Base-by-base conservation (phyloP, 2,888 invertebrate genomes). In the Lordiphosa andalusiaca region DNA sequence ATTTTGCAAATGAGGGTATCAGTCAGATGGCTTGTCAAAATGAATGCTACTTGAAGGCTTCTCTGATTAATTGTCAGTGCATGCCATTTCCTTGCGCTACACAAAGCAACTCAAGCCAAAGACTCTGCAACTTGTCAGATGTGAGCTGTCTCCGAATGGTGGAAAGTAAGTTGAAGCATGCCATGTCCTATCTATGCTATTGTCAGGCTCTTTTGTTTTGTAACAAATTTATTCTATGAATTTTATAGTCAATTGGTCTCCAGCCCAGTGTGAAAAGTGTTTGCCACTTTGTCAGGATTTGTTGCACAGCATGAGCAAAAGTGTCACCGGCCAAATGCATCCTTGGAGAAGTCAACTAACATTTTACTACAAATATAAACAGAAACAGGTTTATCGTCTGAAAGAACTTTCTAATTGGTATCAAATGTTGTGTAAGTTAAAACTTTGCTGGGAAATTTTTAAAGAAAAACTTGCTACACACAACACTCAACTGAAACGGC, bases 401-500 rank as follows among this genome's bases (percentile, higher is more conserved):
- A 69, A 73, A 23, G 75, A 70, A 1, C 70, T 84, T 25, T 86
- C 70, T 48, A 66, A 73, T 37, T 87, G 87, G 87, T 87, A 85
- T 63, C 70, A 86, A 42, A 68, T 87, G 52, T 33, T 87, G 47
- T 84, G 87, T 87, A 67, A 84, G 86, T 73, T 52, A 4, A 9
- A 10, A 30, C 30, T 30, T 30, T 30, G 25, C 2, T 7, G 7
- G 7, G 6, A 25, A 5, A 25, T 6, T 6, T 25, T 2, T 6
- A 6, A 19, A 23, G 3, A 30, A 7, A 30, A 30, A 30, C 7
- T 30, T 30, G 7, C 9, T 30, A 30, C 30, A 30, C 30, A 30
- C 9, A 30, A 30, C 30, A 30, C 30, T 30, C 30, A 30, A 30
- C 9, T 9, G 30, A 30, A 30, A 1, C 30, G 30, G 30, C 9